Evolutionary conservation across 2,113 vertebrate species (phyloP), one percentile per base, ranked within the genome.

Genomic region (Anser brachyrhynchus): DNA sequence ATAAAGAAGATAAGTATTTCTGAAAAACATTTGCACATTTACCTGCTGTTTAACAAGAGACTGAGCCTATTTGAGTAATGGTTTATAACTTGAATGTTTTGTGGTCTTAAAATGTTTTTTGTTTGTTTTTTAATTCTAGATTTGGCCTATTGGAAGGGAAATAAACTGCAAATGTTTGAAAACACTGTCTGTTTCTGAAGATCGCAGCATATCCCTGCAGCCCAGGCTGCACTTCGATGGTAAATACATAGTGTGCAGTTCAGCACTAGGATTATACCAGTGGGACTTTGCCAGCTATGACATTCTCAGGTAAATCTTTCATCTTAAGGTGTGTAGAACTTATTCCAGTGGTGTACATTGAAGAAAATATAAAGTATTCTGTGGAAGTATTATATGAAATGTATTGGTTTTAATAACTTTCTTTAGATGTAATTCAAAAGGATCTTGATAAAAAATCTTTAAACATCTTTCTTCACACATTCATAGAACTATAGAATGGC

Each of bases 201-300:
- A 99, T 84, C 99, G 99, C 93, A 99, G 99, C 95, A 99, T 99
- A 93, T 98, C 98, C 80, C 96, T 99, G 9, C 99, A 99, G 98
- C 99, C 99, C 23, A 98, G 99, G 65, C 98, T 99, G 93, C 99
- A 99, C 97, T 99, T 99, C 57, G 99, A 99, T 58, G 99, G 99
- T 67, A 98, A 98, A 97, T 98, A 99, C 96, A 99, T 99, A 33
- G 98, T 99, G 64, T 99, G 99, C 98, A 99, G 99, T 97, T 99
- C 99, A 16, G 99, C 99, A 61, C 98, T 99, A 19, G 99, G 99
- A 64, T 97, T 99, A 33, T 99, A 99, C 97, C 99, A 99, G 97
- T 99, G 99, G 99, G 99, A 99, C 96, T 99, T 99, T 80, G 98
- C 99, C 97, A 99, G 99, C 97, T 99, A 99, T 82, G 98, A 99